These are phyloP conservation scores for Halocaridina rubra DNA, from an alignment of 2,888 invertebrate genomes.

Conservation along the genomic window DNA sequence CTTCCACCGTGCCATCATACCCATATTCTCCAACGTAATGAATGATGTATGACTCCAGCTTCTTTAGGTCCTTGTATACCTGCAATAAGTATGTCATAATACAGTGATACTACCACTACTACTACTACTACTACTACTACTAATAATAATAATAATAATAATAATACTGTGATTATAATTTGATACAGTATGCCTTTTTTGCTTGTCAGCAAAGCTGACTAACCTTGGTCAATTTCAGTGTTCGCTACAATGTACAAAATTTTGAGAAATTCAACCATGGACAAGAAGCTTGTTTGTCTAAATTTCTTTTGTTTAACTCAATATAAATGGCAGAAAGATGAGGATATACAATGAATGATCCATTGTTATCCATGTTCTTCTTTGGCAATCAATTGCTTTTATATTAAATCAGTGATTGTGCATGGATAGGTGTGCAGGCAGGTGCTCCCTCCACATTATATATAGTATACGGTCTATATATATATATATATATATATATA, in stretches of 20 bases:
- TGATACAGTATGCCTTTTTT: too few relatives aligned
- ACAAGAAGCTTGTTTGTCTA: too few relatives aligned
- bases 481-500: slow-evolving; percentile 11
- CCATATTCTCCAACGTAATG: slow-evolving; percentile 57
- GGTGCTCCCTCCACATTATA: too few relatives aligned
- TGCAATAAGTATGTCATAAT: neutral
- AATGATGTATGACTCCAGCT: slow-evolving; percentile 64
- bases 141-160: too few relatives aligned
- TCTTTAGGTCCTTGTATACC: slow-evolving; percentile 64
- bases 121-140: neutral
- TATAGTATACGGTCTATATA: neutral
- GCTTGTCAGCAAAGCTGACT: neutral
- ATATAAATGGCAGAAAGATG: too few relatives aligned
- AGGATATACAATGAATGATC: too few relatives aligned
- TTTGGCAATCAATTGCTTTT: too few relatives aligned
- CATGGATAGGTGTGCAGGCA: too few relatives aligned
- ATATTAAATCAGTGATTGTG: too few relatives aligned
- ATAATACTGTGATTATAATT: neutral
- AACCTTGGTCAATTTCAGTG: too few relatives aligned
- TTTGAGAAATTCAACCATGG: neutral
- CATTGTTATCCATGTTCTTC: too few relatives aligned
- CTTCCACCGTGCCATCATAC: slow-evolving; percentile 65
- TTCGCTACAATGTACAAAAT: neutral
- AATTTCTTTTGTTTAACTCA: too few relatives aligned
- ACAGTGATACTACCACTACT: neutral